phyloP scores from a whole-genome alignment of 2,113 vertebrate genomes.

The Mesocricetus auratus region DNA sequence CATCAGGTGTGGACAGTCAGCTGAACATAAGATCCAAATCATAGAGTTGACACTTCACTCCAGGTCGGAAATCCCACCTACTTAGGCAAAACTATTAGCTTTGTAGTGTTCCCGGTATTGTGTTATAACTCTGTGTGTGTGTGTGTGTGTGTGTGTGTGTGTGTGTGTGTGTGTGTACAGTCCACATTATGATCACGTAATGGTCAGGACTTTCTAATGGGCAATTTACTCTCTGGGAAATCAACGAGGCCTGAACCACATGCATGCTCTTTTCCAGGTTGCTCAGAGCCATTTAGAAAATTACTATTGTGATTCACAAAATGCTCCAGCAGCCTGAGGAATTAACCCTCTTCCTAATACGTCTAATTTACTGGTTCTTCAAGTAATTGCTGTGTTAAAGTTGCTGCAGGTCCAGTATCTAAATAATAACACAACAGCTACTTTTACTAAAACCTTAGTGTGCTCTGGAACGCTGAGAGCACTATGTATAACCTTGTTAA shows the following conservation, averaged over 20 bases:
- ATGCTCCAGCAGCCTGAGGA: conserved; percentile 58
- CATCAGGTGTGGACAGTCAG: conserved; percentile 14
- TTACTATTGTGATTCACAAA: conserved; percentile 72
- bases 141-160: background rate
- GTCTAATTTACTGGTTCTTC: conserved; percentile 66
- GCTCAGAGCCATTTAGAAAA: conserved; percentile 76
- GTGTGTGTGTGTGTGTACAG: background rate
- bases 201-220: conserved; percentile 55
- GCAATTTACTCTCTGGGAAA: conserved; percentile 72
- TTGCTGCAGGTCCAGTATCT: conserved; percentile 13
- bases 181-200: conserved; percentile 61
- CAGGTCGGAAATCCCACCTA: background rate
- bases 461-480: background rate
- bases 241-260: background rate
- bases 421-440: conserved; percentile 23
- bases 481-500: background rate
- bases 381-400: conserved; percentile 52
- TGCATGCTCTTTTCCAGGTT: conserved; percentile 46
- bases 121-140: background rate
- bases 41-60: conserved; percentile 40
- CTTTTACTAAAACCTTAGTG: conserved; percentile 1
- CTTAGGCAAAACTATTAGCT: conserved; percentile 37
- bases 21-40: conserved; percentile 50
- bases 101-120: conserved; percentile 36
- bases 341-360: conserved; percentile 70